Evolutionary conservation across 1,140 invertebrate genomes (phyloP).

Genomic region (Pogonus chalceus): DNA sequence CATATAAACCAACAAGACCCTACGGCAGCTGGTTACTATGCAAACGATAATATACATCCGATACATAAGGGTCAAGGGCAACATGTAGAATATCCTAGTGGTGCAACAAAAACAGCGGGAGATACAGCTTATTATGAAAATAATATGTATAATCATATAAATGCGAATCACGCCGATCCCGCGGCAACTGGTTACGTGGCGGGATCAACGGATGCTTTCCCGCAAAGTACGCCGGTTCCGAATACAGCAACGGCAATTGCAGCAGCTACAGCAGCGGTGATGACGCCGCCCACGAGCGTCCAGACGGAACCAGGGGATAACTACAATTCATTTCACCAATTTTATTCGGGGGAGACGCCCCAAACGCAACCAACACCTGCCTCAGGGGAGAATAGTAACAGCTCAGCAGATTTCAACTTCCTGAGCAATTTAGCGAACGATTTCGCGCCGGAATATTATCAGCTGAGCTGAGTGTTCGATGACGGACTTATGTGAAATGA

Average conservation of each 20-base stretch:
- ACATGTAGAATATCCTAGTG: constrained; percentile 20
- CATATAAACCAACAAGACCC: constrained; percentile 22
- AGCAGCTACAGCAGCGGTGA: constrained; percentile 33
- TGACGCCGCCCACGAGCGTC: constrained; percentile 47
- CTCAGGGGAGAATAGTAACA: constrained; percentile 71
- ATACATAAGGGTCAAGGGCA: constrained; percentile 24
- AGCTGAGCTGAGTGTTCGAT: constrained; percentile 33
- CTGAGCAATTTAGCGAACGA: constrained; percentile 82
- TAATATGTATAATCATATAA: constrained; percentile 19
- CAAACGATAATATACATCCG: constrained; percentile 23
- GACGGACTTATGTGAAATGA: background rate
- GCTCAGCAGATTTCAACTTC: constrained; percentile 85
- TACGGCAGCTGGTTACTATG: constrained; percentile 23
- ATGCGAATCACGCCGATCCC: constrained; percentile 21
- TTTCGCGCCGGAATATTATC: constrained; percentile 84
- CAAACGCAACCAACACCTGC: constrained; percentile 33
- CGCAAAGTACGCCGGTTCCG: constrained; percentile 15
- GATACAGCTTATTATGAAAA: constrained; percentile 30
- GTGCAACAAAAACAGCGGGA: constrained; percentile 4
- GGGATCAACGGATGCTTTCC: constrained; percentile 24
- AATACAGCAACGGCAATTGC: constrained; percentile 23
- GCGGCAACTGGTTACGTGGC: constrained; percentile 33
- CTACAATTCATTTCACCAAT: constrained; percentile 58
- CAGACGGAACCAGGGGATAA: constrained; percentile 46
- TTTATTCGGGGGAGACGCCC: constrained; percentile 49